Evolutionary conservation across 1,140 invertebrate species (phyloP).

Genomic region (Caenorhabditis latens): DNA sequence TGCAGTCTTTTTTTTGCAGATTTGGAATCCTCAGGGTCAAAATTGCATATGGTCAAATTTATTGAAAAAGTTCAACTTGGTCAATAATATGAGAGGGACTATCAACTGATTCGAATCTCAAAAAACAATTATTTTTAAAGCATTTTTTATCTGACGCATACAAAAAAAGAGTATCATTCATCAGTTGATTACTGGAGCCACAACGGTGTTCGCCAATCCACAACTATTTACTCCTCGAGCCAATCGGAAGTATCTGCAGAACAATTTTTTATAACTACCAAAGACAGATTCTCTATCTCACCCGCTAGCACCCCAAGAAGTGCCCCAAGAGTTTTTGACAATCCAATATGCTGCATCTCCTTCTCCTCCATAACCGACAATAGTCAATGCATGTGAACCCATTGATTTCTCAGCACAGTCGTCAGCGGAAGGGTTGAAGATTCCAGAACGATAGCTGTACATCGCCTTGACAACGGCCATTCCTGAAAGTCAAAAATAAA

Average conservation of each 20-base stretch:
- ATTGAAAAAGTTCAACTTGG: too few relatives aligned
- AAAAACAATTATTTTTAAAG: too few relatives aligned
- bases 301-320: conserved; percentile 54
- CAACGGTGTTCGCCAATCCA: conserved; percentile 46
- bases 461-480: conserved; percentile 56
- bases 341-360: conserved; percentile 31
- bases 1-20: too few relatives aligned
- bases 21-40: too few relatives aligned
- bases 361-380: conserved; percentile 55
- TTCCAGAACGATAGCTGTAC: conserved; percentile 59
- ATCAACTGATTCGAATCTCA: too few relatives aligned
- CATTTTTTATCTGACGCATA: too few relatives aligned
- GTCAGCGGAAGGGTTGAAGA: conserved; percentile 53
- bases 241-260: conserved; percentile 49
- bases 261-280: neutral
- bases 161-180: neutral
- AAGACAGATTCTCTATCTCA: neutral
- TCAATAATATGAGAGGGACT: too few relatives aligned
- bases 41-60: too few relatives aligned
- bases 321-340: conserved; percentile 59
- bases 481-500: conserved; percentile 47
- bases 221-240: conserved; percentile 57
- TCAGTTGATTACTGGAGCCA: conserved; percentile 56
- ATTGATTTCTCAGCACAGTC: conserved; percentile 57
- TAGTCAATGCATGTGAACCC: conserved; percentile 52